Percentiles rank a stretch among this genome's conserved stretches.
Evolutionary conservation across 1,140 invertebrate species (phyloP).

Genomic region (Steinernema feltiae): DNA sequence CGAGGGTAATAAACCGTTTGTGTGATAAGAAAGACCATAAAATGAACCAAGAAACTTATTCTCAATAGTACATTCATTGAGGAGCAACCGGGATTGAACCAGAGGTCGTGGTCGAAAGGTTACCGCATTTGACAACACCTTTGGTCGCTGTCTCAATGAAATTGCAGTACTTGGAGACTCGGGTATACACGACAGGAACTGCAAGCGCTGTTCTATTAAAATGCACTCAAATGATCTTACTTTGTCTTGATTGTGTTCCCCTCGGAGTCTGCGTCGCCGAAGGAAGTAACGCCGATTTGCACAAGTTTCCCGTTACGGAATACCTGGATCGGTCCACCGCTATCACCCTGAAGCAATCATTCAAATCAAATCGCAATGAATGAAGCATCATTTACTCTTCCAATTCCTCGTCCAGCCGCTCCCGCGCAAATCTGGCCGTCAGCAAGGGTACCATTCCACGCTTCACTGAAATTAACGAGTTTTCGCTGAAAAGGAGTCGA

Average conservation of each 20-base stretch:
- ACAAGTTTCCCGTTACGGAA: neutral
- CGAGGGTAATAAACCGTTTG: no score
- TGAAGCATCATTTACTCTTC: neutral
- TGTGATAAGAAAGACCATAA: no score
- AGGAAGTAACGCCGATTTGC: neutral
- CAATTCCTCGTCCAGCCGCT: neutral
- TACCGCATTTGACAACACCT: neutral
- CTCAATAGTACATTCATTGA: no score
- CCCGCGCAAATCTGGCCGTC: neutral
- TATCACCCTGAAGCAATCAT: neutral
- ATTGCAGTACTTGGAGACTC: neutral
- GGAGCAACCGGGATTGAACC: no score
- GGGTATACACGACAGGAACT: neutral
- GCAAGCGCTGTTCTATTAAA: no score
- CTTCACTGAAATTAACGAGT: neutral
- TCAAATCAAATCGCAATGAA: neutral
- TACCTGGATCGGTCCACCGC: neutral
- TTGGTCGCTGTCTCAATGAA: neutral
- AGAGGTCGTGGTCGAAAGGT: no score
- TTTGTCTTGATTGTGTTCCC: neutral
- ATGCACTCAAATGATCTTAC: no score
- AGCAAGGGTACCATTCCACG: neutral
- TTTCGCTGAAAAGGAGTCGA: no score
- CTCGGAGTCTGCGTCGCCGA: neutral
- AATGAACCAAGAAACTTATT: no score